Base-by-base conservation (phyloP, 2,888 invertebrate genomes). In the Elegia similella region DNA sequence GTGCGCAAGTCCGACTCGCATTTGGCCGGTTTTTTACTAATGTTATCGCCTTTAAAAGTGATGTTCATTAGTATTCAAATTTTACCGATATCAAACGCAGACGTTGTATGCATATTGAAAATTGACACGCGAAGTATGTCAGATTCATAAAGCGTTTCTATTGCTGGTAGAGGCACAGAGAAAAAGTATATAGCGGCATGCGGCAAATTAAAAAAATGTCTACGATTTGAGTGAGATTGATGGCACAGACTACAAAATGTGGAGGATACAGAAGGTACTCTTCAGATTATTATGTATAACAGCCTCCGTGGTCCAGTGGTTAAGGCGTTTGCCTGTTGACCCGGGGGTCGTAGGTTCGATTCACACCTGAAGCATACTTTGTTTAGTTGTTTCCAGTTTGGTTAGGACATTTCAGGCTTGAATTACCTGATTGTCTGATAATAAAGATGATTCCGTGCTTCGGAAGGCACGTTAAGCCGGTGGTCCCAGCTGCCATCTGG, bases 221-320 rank as follows among this genome's bases (percentile, higher is more conserved):
- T 60, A 61, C 60, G 38, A 62, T 65, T 69, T 71, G 66, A 69
- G 71, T 60, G 64, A 74, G 78, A 81, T 81, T 78, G 72, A 74
- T 75, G 72, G 34, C 50, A 34, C 38, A 10, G 12, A n/a, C 38
- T 23, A 5, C n/a, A 38, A 38, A 38, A 38, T 38, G 38, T 42
- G 17, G 38, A 17, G 12, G 13, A 17, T 52, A 17, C 38, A 47
- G 52, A 56, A 12, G 5, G 12, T 10, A 38, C 12, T 3, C 23
- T 23, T 23, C 23, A 23, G 23, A 23, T 23, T 23, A 23, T 23
- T 23, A 23, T 23, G 23, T 23, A 23, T n/a, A n/a, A n/a, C n/a
- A n/a, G n/a, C n/a, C n/a, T n/a, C n/a, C n/a, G n/a, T n/a, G n/a
- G n/a, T n/a, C n/a, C n/a, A n/a, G n/a, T n/a, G n/a, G n/a, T n/a